phyloP scores from a whole-genome alignment of 1,140 invertebrate species.

The Heliconius nattereri region DNA sequence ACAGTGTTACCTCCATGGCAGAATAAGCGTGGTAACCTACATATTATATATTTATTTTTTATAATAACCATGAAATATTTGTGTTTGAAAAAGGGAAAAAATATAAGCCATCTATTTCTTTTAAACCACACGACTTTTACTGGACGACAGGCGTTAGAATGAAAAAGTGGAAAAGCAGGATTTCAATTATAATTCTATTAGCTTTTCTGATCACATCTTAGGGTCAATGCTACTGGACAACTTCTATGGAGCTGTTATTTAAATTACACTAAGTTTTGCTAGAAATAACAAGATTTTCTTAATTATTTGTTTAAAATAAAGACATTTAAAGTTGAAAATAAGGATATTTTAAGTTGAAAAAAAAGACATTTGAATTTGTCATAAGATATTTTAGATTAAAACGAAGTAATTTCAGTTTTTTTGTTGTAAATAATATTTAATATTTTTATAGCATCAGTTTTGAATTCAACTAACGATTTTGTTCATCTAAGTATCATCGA shows the following conservation, averaged over 20 bases:
- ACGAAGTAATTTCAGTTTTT: background rate
- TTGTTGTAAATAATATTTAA: background rate
- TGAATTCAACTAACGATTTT: too few relatives aligned
- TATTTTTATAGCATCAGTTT: too few relatives aligned
- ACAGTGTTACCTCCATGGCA: too few relatives aligned
- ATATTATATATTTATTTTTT: too few relatives aligned
- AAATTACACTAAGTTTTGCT: conserved; percentile 3
- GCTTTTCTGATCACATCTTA: conserved; percentile 30
- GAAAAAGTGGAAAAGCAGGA: conserved; percentile 29
- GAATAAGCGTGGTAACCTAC: too few relatives aligned
- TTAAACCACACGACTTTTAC: background rate
- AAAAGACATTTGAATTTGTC: background rate
- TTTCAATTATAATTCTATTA: conserved; percentile 36
- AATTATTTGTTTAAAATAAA: background rate
- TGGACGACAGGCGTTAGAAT: background rate
- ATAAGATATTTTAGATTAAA: background rate
- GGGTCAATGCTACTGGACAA: conserved; percentile 44
- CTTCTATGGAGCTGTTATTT: conserved; percentile 24
- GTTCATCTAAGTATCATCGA: too few relatives aligned
- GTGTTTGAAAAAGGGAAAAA: too few relatives aligned
- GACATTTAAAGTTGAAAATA: background rate
- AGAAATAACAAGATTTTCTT: background rate
- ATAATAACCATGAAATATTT: too few relatives aligned
- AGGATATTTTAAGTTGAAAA: background rate
- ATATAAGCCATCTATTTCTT: too few relatives aligned